Percentiles rank a stretch among this genome's conserved stretches.
phyloP scores from a whole-genome alignment of 2,113 vertebrate species.

The Octodon degus region DNA sequence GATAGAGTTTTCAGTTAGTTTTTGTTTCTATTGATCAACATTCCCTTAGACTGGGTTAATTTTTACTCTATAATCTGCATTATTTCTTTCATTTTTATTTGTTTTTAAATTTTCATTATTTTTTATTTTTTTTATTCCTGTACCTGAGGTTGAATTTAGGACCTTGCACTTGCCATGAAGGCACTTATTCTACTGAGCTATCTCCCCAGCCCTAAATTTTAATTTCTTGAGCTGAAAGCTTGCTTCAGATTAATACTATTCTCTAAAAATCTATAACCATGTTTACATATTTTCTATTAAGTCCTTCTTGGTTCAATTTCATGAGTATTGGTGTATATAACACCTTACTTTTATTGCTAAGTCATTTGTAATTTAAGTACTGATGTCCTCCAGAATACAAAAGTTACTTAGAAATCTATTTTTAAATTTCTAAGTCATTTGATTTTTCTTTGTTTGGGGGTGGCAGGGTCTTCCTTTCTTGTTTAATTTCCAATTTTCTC shows the following conservation, averaged over 20 bases:
- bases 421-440: constrained; percentile 7
- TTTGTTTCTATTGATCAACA: neutral
- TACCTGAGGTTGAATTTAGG: too few relatives aligned
- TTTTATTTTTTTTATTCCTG: neutral
- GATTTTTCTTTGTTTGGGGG: neutral
- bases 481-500: constrained; percentile 40
- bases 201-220: neutral
- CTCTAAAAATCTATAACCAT: neutral
- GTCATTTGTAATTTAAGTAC: constrained; percentile 12
- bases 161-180: too few relatives aligned
- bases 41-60: neutral
- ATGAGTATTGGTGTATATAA: neutral
- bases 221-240: constrained; percentile 40
- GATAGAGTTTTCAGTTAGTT: constrained; percentile 7
- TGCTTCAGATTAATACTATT: constrained; percentile 3
- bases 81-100: neutral
- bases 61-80: neutral
- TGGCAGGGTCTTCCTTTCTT: neutral
- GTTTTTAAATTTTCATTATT: neutral
- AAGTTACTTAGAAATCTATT: constrained; percentile 24
- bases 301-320: neutral
- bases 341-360: constrained; percentile 26
- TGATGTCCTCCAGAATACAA: constrained; percentile 5
- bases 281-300: neutral
- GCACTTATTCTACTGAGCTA: too few relatives aligned